Evolutionary conservation across 2,888 invertebrate species (phyloP).

Genomic region (Patella depressa): DNA sequence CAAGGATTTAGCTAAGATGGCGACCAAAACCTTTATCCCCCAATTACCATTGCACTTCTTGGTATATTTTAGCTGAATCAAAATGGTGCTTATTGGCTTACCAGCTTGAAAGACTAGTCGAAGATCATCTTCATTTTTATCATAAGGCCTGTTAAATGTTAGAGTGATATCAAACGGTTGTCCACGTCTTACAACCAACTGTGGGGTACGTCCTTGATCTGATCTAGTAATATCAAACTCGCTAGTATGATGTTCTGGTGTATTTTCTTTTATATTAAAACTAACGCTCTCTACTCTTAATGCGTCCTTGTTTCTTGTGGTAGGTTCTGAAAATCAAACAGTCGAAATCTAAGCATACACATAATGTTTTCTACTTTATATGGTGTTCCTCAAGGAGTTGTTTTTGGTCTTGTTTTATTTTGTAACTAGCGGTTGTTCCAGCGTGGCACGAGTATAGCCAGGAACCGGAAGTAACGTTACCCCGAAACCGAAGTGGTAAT

Average conservation of each 20-base stretch:
- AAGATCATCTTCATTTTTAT: constrained; percentile 31
- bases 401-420: no score
- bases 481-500: no score
- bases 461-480: no score
- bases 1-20: no score
- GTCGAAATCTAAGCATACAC: no score
- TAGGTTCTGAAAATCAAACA: background rate
- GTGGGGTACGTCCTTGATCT: background rate
- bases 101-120: constrained; percentile 37
- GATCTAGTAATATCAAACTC: constrained; percentile 31
- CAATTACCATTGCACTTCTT: no score
- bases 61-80: no score
- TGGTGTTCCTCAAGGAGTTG: no score
- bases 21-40: no score
- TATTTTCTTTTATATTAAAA: constrained; percentile 39
- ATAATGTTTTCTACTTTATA: no score
- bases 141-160: constrained; percentile 35
- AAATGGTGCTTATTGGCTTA: background rate
- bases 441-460: no score
- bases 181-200: constrained; percentile 73
- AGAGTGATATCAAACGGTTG: constrained; percentile 38
- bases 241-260: constrained; percentile 41
- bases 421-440: no score
- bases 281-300: constrained; percentile 29
- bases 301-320: background rate